Evolutionary conservation across 2,113 vertebrate species (phyloP).

Genomic region (Microcebus lehilahytsara): DNA sequence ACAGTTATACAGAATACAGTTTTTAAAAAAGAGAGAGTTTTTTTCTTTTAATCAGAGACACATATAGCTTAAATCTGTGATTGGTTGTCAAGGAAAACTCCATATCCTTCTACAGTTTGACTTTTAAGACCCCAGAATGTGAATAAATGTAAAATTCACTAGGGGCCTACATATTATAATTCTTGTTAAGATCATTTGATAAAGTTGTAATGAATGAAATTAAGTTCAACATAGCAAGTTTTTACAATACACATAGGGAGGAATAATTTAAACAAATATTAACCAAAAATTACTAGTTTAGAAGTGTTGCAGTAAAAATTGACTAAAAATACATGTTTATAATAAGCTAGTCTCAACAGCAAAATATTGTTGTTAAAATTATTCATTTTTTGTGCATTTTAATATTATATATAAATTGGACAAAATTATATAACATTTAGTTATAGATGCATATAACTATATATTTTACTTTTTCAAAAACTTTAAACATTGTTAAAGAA

Average conservation of each 20-base stretch:
- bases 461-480: neutral
- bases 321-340: neutral
- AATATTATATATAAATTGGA: neutral
- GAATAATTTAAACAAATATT: constrained; percentile 5
- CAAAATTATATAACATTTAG: neutral
- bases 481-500: neutral
- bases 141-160: neutral
- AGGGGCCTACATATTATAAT: neutral
- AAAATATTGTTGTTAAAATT: neutral
- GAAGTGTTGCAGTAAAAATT: neutral
- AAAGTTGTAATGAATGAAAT: neutral
- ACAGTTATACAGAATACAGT: neutral
- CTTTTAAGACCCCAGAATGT: neutral
- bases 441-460: neutral
- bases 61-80: neutral
- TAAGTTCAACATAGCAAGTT: neutral
- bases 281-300: neutral
- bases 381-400: neutral
- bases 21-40: neutral
- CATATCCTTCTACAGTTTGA: neutral
- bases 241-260: neutral
- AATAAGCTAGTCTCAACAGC: neutral
- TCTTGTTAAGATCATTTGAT: neutral
- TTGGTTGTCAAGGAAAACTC: neutral
- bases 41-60: neutral